Evolutionary conservation across 2,888 invertebrate genomes (phyloP), one percentile per base, ranked within the genome.

Genomic region (Chrysodeixis includens): DNA sequence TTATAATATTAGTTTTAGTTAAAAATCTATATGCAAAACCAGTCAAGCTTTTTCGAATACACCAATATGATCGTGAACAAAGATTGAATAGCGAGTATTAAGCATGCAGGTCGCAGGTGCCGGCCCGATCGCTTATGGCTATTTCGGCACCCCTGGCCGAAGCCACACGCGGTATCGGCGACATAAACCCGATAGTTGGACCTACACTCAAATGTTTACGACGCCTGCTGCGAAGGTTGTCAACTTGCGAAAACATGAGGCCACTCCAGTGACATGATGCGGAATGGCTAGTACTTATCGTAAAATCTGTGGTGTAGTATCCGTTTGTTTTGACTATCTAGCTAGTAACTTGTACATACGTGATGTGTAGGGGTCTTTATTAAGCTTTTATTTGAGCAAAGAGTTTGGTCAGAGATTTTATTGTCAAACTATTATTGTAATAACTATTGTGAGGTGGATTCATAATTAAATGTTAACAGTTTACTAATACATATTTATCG

Each of bases 101-200:
- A 35, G 46, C n/a, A 52, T 64, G 65, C 66, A 64, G 46, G 66
- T 61, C 64, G 62, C 76, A 76, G 76, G 79, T 76, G 76, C 65
- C 65, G 40, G 46, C 64, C 55, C 75, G 65, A 71, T 51, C 32
- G 59, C 54, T 68, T 65, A 78, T 76, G 63, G 75, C 60, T 55
- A 10, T 44, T 56, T 55, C 40, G 62, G 51, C 44, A 30, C 22
- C n/a, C 53, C 56, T 40, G 52, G 54, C 16, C 59, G 8, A 9
- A 44, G 57, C 22, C 26, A 14, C 53, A 59, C 61, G 46, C 54
- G 58, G 65, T 77, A 61, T 65, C 49, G 60, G 55, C 16, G 40
- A 63, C 55, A 77, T 73, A 63, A 62, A 58, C 56, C 20, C 26
- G 51, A 53, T 54, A 67, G 51, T 75, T 44, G 46, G 44, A 66